A percentile compares a stretch with the other conserved stretches of the same genome.
These are phyloP conservation scores for Microhierax caerulescens DNA, from an alignment of 2,797 vertebrate genomes.

Conservation along the genomic window DNA sequence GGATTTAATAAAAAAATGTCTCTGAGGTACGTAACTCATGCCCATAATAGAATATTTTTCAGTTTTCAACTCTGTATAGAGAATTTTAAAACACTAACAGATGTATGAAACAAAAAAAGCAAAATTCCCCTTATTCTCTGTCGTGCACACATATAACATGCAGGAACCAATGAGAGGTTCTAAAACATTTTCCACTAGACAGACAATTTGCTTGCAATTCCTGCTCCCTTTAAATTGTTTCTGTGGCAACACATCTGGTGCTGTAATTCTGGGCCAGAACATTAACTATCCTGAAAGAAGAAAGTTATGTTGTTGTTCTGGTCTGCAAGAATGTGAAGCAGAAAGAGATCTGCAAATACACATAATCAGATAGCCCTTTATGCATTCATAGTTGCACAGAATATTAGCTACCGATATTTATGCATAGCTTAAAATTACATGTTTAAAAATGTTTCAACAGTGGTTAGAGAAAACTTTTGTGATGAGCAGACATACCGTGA, in stretches of 20 bases:
- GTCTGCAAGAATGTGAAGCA: not conserved
- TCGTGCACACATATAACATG: not conserved
- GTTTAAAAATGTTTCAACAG: not conserved
- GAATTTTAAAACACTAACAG: slow-evolving; percentile 59
- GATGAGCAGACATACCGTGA: not conserved
- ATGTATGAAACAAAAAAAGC: slow-evolving; percentile 36
- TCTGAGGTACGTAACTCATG: slow-evolving; percentile 27
- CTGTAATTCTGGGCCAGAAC: slow-evolving; percentile 5
- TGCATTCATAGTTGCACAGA: not conserved
- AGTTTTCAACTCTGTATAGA: slow-evolving; percentile 29
- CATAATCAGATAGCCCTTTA: not conserved
- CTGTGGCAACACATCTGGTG: slow-evolving; percentile 56
- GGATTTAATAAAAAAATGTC: slow-evolving; percentile 46
- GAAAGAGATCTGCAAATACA: not conserved
- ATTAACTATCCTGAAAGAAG: not conserved
- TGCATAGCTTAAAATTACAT: not conserved
- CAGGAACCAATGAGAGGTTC: not conserved
- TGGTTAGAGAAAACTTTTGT: not conserved
- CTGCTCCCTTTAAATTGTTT: slow-evolving; percentile 47
- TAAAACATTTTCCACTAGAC: not conserved
- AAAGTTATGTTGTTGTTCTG: slow-evolving; percentile 38
- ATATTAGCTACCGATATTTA: not conserved
- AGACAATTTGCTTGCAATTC: slow-evolving; percentile 5
- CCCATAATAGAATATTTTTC: slow-evolving; percentile 49
- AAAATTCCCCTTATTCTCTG: not conserved